Conservation (phyloP, 2,888 invertebrate species). For the Unio pictorum region DNA sequence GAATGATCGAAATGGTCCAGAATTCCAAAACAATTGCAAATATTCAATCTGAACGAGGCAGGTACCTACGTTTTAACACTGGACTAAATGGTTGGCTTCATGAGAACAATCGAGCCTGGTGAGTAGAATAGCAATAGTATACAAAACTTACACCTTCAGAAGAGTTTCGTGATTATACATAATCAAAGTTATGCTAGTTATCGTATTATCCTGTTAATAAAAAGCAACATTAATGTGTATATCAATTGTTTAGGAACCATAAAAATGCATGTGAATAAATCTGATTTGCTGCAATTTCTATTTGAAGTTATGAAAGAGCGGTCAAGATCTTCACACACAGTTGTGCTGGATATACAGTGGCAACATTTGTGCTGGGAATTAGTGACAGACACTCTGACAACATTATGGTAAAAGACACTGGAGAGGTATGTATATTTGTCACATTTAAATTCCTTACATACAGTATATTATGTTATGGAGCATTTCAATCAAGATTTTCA, state of each 20-base stretch:
- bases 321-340: conserved; percentile 60
- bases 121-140: background rate
- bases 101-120: conserved; percentile 6
- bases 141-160: background rate
- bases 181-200: no score
- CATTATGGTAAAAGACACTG: conserved; percentile 62
- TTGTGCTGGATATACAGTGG: conserved; percentile 67
- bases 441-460: no score
- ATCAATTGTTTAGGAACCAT: no score
- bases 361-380: conserved; percentile 65
- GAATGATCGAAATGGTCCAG: conserved; percentile 30
- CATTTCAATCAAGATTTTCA: no score
- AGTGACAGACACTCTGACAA: conserved; percentile 67
- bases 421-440: conserved; percentile 45
- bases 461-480: no score
- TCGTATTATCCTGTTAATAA: no score
- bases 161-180: background rate
- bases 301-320: conserved; percentile 50
- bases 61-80: background rate
- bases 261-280: background rate
- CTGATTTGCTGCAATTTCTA: background rate
- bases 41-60: no score
- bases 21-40: conserved; percentile 18
- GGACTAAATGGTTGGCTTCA: conserved; percentile 4
- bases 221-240: no score